Percentiles rank a stretch among this genome's conserved stretches.
Evolutionary conservation across 2,113 vertebrate genomes (phyloP).

Genomic region (Antechinus flavipes): DNA sequence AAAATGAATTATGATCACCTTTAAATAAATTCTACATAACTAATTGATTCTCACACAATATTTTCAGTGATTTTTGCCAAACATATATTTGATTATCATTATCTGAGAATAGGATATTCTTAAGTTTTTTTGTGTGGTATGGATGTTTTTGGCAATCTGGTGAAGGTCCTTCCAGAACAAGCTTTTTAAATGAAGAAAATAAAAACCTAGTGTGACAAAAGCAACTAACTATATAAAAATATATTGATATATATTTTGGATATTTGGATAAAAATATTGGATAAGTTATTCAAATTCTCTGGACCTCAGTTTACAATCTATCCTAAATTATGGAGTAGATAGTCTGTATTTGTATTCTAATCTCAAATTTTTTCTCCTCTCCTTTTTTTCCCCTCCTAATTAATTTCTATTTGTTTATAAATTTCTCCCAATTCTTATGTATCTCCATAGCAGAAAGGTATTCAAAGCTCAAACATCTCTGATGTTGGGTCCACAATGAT

Average conservation of each 20-base stretch:
- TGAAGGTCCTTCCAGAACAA: background rate
- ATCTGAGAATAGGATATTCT: background rate
- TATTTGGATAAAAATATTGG: too few species aligned
- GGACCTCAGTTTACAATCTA: background rate
- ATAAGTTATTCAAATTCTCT: background rate
- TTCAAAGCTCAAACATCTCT: background rate
- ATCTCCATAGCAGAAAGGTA: background rate
- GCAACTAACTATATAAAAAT: background rate
- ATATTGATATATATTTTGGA: too few species aligned
- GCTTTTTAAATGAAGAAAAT: background rate
- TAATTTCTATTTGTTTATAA: background rate
- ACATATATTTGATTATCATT: conserved; percentile 32
- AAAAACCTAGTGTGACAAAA: background rate
- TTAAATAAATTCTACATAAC: background rate
- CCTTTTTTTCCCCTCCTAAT: background rate
- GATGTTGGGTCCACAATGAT: background rate
- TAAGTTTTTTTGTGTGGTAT: background rate
- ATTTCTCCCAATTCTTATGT: background rate
- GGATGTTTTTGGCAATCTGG: background rate
- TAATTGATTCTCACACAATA: background rate
- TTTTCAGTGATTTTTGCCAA: background rate
- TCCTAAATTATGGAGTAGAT: conserved; percentile 15
- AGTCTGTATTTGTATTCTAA: background rate
- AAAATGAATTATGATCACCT: background rate
- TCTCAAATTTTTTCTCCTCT: conserved; percentile 6